Percentiles rank a stretch among this genome's conserved stretches.
phyloP scores from a whole-genome alignment of 1,140 invertebrate genomes.

The Antheraea mylitta region DNA sequence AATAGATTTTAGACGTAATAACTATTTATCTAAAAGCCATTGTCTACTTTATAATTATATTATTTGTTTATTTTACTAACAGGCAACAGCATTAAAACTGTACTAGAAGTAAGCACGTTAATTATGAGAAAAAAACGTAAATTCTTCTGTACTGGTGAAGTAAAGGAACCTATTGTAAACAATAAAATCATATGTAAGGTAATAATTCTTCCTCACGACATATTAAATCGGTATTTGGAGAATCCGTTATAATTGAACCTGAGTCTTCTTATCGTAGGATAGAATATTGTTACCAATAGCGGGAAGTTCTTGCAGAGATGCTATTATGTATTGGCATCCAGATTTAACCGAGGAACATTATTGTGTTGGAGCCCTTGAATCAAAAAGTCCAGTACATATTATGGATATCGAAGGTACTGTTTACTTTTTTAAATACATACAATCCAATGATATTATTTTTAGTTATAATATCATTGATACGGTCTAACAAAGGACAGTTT shows the following conservation, averaged over 20 bases:
- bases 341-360: conserved; percentile 69
- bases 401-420: conserved; percentile 65
- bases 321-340: conserved; percentile 71
- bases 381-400: conserved; percentile 60
- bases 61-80: neutral
- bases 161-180: conserved; percentile 69
- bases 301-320: conserved; percentile 64
- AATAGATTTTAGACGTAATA: too few relatives aligned
- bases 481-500: too few relatives aligned
- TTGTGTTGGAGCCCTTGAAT: conserved; percentile 68
- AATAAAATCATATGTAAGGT: conserved; percentile 74
- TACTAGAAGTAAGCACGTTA: conserved; percentile 64
- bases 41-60: neutral
- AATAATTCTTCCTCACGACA: neutral
- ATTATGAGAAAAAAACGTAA: conserved; percentile 70
- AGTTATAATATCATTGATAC: too few relatives aligned
- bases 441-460: too few relatives aligned
- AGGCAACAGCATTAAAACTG: conserved; percentile 73
- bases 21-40: too few relatives aligned
- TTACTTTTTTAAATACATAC: too few relatives aligned
- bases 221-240: neutral
- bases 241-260: neutral
- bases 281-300: conserved; percentile 65
- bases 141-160: conserved; percentile 70
- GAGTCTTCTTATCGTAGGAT: conserved; percentile 33